Evolutionary conservation across 2,797 vertebrate genomes (phyloP), one percentile per base, ranked within the genome.

Genomic region (Botia almorhae): DNA sequence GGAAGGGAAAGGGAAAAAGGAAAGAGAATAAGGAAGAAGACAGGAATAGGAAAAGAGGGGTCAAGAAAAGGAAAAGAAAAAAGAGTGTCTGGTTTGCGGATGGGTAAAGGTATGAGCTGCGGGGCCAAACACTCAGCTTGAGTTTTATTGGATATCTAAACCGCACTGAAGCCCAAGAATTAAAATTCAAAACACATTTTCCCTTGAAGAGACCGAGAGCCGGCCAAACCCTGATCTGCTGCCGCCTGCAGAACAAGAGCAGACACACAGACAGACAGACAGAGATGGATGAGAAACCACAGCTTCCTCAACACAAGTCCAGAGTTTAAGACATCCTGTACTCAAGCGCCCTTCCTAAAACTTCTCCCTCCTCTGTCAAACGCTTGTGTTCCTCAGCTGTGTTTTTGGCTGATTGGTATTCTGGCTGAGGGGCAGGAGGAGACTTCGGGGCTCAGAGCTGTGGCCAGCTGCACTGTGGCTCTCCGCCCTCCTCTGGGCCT

Each of bases 121-220:
- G 12, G 50, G 68, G 74, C 58, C 67, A 51, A 55, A 69, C 36
- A 26, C 46, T 76, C 68, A 29, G 36, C 33, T 70, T 33, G 29
- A 55, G 33, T 71, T 70, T 61, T 46, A 50, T 50, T 50, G 76
- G 43, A 50, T 50, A 48, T 69, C 48, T 71, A 36, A 39, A 77
- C 48, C 7, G 8, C 74, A 48, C 69, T 72, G 26, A 43, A 64
- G 77, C 67, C 82, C 80, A 70, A 36, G 65, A 26, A 76, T 53
- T 79, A 70, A 64, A 81, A 78, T 70, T 36, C 75, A 81, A 74
- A 79, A 69, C 80, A 79, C 51, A 79, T 81, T 79, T 75, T 74
- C 58, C 64, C 56, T 76, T 61, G 16, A 48, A 70, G 65, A 69
- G 67, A 46, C 8, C n/a, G 74, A 17, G 29, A 65, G 50, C 14